These are phyloP conservation scores for Coregonus clupeaformis DNA, from an alignment of 2,113 vertebrate genomes.

Conservation along the genomic window DNA sequence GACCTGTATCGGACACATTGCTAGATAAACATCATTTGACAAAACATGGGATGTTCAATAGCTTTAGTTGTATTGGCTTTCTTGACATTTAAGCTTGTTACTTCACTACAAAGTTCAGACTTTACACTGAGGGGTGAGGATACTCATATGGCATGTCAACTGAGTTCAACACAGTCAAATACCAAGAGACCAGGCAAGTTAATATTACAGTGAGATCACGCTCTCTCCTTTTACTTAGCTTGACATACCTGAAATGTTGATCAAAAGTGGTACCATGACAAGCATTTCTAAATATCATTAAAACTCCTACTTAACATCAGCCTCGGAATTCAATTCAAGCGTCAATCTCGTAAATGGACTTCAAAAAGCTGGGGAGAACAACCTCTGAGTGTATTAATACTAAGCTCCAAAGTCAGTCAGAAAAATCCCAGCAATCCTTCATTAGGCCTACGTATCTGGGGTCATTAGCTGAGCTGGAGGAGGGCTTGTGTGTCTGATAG, in stretches of 20 bases:
- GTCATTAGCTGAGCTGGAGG: slow-evolving; percentile 39
- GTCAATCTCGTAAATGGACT: too few relatives aligned
- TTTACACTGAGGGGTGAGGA: too few relatives aligned
- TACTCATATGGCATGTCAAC: too few relatives aligned
- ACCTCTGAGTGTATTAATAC: too few relatives aligned
- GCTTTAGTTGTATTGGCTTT: background rate
- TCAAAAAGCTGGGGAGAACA: too few relatives aligned
- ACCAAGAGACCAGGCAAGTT: too few relatives aligned
- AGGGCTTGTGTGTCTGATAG: slow-evolving; percentile 5
- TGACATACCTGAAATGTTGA: too few relatives aligned
- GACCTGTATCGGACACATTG: slow-evolving; percentile 47
- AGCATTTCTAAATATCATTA: background rate
- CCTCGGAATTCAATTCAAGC: background rate
- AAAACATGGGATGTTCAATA: slow-evolving; percentile 53
- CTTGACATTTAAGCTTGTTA: too few relatives aligned
- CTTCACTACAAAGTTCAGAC: too few relatives aligned
- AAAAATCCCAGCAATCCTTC: slow-evolving; percentile 48
- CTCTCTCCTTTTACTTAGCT: too few relatives aligned
- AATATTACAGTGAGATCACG: too few relatives aligned
- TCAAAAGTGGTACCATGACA: background rate
- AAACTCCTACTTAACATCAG: background rate
- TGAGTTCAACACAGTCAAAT: too few relatives aligned
- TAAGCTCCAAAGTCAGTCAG: background rate
- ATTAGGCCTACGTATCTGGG: slow-evolving; percentile 41
- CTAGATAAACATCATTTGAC: slow-evolving; percentile 48